phyloP scores from a whole-genome alignment of 1,140 invertebrate genomes.

The Leptopilina clavipes region DNA sequence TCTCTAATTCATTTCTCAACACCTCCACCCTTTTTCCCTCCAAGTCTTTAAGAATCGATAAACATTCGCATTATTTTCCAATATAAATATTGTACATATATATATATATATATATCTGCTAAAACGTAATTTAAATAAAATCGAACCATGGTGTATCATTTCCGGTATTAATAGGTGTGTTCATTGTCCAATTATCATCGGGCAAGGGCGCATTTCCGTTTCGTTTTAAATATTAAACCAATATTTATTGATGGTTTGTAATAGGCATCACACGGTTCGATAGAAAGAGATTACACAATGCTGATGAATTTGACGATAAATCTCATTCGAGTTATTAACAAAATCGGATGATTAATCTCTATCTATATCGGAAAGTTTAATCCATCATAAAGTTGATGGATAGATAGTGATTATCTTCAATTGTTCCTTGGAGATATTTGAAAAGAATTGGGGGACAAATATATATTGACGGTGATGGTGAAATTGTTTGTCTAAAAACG shows the following conservation, averaged over 20 bases:
- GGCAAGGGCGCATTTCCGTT: slow-evolving; percentile 1
- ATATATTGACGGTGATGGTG: background rate
- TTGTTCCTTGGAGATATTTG: background rate
- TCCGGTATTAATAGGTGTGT: slow-evolving; percentile 22
- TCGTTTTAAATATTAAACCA: background rate
- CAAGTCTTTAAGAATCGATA: background rate
- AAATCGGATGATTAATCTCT: background rate
- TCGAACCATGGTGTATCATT: background rate
- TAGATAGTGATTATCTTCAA: background rate
- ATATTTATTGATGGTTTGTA: background rate
- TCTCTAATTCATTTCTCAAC: background rate
- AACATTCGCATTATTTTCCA: background rate
- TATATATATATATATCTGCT: no score
- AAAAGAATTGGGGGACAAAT: background rate
- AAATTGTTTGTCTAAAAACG: slow-evolving; percentile 4
- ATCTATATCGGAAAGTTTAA: background rate
- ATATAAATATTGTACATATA: no score
- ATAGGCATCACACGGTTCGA: background rate
- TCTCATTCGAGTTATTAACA: background rate
- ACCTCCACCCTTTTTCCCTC: background rate
- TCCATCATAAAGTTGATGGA: slow-evolving; percentile 11
- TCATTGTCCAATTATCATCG: slow-evolving; percentile 29
- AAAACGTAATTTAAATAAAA: background rate
- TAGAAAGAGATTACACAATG: slow-evolving; percentile 4
- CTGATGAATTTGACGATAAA: slow-evolving; percentile 1